Percentiles rank a stretch among this genome's conserved stretches.
Conservation (phyloP, 2,113 vertebrate genomes). For the Rostratula benghalensis region DNA sequence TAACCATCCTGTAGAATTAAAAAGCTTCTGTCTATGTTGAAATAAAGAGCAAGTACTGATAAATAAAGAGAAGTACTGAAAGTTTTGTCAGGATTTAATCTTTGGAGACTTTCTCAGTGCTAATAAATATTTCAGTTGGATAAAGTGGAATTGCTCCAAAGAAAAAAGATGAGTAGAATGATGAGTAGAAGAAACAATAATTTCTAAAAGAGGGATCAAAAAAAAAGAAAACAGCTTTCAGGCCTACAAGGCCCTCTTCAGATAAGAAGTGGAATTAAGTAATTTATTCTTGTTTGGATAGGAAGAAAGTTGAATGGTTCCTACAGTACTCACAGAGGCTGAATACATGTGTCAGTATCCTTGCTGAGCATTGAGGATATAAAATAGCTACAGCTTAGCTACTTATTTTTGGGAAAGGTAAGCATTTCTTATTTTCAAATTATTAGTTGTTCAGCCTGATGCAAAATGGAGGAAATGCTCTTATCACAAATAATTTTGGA, state of each 20-base stretch:
- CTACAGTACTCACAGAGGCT: neutral
- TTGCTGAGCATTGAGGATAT: neutral
- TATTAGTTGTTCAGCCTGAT: neutral
- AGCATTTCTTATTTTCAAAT: neutral
- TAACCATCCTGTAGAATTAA: neutral
- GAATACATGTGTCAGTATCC: neutral
- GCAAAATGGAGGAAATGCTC: neutral
- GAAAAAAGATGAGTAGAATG: neutral
- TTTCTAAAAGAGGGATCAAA: neutral
- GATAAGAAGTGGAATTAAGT: neutral
- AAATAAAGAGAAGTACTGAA: neutral
- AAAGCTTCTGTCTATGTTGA: neutral
- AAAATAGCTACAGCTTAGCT: neutral
- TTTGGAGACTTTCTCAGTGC: neutral
- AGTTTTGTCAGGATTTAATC: neutral
- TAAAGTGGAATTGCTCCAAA: neutral
- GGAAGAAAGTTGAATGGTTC: neutral
- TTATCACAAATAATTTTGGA: neutral
- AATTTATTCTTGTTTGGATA: neutral
- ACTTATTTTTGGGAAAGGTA: neutral
- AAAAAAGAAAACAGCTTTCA: neutral
- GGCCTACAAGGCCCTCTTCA: neutral
- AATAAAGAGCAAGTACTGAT: neutral
- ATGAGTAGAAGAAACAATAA: neutral
- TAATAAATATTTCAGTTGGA: neutral